These are phyloP conservation scores for Tragopan temminckii DNA, from an alignment of 2,797 vertebrate genomes.

Conservation along the genomic window DNA sequence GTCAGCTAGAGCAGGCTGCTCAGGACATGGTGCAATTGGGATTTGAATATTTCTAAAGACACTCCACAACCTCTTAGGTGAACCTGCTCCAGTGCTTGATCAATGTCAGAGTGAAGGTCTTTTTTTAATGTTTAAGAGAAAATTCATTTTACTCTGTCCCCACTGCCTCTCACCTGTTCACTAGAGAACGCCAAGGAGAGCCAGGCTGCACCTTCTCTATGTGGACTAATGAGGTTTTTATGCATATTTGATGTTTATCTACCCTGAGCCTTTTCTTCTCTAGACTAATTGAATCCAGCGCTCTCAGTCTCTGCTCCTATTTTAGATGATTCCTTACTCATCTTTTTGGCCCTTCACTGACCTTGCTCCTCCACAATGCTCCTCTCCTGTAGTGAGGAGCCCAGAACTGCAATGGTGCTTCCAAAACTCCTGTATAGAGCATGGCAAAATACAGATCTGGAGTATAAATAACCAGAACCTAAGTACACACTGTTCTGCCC, in stretches of 20 bases:
- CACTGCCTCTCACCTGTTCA: neutral
- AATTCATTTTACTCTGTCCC: neutral
- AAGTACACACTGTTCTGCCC: neutral
- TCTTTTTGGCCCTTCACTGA: neutral
- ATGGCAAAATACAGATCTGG: too few relatives aligned
- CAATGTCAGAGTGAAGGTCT: neutral
- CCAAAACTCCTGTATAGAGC: too few relatives aligned
- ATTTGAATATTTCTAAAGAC: neutral
- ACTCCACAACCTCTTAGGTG: neutral
- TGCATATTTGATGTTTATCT: neutral
- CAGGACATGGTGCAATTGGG: rapidly evolving
- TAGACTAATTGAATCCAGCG: neutral
- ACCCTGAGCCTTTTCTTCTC: neutral
- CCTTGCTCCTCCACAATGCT: too few relatives aligned
- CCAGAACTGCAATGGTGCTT: neutral
- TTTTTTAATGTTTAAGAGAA: neutral
- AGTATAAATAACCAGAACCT: neutral
- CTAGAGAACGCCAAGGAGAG: neutral
- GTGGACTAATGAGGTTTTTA: neutral
- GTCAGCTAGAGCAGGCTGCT: neutral
- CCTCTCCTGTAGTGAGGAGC: neutral
- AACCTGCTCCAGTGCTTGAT: neutral
- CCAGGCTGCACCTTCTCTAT: neutral
- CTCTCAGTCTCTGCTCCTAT: neutral
- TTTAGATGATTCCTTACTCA: too few relatives aligned